Evolutionary conservation across 2,113 vertebrate genomes (phyloP).

Genomic region (Merops nubicus): DNA sequence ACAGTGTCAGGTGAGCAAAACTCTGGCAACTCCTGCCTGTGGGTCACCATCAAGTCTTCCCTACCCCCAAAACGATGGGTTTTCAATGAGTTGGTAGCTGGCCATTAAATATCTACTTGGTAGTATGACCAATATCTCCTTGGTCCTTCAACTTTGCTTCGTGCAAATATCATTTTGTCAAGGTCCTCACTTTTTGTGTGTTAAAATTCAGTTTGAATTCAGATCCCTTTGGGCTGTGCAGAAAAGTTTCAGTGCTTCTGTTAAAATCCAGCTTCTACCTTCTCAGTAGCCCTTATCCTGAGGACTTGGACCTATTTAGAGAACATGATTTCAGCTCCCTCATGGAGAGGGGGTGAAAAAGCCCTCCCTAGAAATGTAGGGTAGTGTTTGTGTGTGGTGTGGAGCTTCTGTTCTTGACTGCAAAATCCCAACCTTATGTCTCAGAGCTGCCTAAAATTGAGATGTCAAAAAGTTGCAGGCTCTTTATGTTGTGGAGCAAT

Average conservation of each 20-base stretch:
- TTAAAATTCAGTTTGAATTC: neutral
- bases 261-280: neutral
- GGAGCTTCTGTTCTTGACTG: neutral
- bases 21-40: neutral
- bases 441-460: neutral
- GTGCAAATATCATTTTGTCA: neutral
- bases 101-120: neutral
- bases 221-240: neutral
- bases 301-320: neutral
- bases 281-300: neutral
- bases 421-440: neutral
- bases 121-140: neutral
- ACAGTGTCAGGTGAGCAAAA: neutral
- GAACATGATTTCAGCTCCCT: neutral
- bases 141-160: neutral
- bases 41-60: too few relatives aligned
- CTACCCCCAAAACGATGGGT: accelerated
- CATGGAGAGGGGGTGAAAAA: neutral
- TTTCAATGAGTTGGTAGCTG: neutral
- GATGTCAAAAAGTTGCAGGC: neutral
- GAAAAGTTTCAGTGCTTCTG: neutral
- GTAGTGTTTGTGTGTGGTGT: too few relatives aligned
- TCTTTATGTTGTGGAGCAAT: neutral
- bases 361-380: neutral
- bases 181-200: neutral